Base-by-base conservation (phyloP, 2,888 invertebrate species). In the Cosmopolites sordidus region DNA sequence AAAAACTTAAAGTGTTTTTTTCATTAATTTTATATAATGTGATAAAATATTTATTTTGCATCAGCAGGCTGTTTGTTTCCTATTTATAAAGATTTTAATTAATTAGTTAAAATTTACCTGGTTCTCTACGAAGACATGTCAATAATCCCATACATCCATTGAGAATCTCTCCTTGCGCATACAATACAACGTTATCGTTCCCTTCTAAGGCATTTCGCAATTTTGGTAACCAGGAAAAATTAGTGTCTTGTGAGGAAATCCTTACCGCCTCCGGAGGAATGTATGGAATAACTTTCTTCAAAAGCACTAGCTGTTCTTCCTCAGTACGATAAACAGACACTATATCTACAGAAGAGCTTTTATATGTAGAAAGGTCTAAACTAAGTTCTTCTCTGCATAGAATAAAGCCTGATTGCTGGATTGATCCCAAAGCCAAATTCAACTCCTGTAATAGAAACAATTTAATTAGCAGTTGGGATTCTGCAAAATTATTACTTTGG, bases 111-210 rank as follows among this genome's bases (percentile, higher is more conserved):
- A n/a, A n/a, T n/a, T 33, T 33, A 33, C 33, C 33, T n/a, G 33
- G 33, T 33, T 33, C 33, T 12, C 33, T 33, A n/a, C 33, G 33
- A 12, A 33, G 3, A 11, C 33, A 33, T 4, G 3, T 33, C 2
- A 33, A 9, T 51, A 88, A 72, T 15, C 97, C 98, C 64, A 87
- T 70, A 1, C 95, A 76, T 11, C 98, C 98, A 68, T 81, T 89
- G 6, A 83, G 75, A 1, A 78, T 76, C 49, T 86, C 83, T 59
- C 83, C 80, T 69, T 86, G 81, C 1, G 83, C 76, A 43, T 62
- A 66, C 14, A 88, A 81, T 0, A 94, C 68, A 1, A 88, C 75
- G 15, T 62, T 58, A 3, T 12, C 33, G 12, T 54, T 33, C 11
- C 15, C 15, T 49, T 69, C 69, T 0, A 71, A 16, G 1, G 62